phyloP scores from a whole-genome alignment of 2,888 invertebrate species.

The Cosmia trapezina region DNA sequence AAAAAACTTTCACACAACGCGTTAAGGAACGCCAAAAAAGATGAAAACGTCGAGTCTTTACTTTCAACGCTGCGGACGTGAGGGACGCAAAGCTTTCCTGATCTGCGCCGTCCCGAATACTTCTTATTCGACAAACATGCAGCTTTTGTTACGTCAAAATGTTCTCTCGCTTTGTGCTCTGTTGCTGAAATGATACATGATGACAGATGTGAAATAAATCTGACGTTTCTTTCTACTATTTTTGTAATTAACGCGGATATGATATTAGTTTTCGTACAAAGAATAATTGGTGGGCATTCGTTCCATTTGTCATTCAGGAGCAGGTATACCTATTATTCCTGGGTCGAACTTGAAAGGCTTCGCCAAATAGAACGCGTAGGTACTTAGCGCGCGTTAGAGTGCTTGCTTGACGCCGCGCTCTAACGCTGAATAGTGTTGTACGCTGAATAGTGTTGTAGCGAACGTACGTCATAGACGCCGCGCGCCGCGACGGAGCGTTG shows the following conservation, averaged over 20 bases:
- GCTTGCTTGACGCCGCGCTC: too few species aligned
- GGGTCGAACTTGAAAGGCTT: not conserved
- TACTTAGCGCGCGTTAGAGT: too few species aligned
- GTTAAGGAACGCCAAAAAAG: slow-evolving; percentile 35
- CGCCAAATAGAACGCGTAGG: too few species aligned
- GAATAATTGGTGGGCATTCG: not conserved
- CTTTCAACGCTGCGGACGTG: slow-evolving; percentile 51
- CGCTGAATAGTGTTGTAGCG: too few species aligned
- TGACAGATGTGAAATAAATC: slow-evolving; percentile 39
- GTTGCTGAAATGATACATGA: slow-evolving; percentile 51
- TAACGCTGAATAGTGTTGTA: too few species aligned
- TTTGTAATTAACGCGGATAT: slow-evolving; percentile 17
- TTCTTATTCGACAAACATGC: slow-evolving; percentile 50
- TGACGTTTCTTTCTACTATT: slow-evolving; percentile 23
- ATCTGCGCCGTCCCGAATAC: slow-evolving; percentile 57
- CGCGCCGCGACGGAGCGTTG: too few species aligned
- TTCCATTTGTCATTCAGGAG: not conserved
- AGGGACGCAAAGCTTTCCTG: slow-evolving; percentile 49
- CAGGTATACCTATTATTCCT: too few species aligned
- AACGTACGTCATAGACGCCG: too few species aligned
- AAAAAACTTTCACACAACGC: slow-evolving; percentile 24
- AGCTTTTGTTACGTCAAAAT: slow-evolving; percentile 49
- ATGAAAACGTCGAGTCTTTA: slow-evolving; percentile 46
- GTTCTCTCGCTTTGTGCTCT: slow-evolving; percentile 45
- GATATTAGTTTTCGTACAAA: not conserved